These are phyloP conservation scores for Coleophora flavipennella DNA, from an alignment of 2,888 invertebrate genomes.

Conservation along the genomic window DNA sequence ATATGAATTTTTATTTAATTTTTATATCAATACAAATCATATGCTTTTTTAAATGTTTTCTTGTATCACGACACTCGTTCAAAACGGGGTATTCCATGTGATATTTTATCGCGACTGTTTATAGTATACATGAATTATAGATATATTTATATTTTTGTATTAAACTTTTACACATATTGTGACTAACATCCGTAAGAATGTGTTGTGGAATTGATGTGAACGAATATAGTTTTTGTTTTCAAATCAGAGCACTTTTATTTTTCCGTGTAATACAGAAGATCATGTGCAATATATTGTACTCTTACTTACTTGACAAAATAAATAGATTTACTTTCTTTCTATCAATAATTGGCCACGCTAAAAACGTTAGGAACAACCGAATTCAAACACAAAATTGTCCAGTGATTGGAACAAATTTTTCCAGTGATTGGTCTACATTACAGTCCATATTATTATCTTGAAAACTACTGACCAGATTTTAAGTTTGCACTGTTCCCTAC, in stretches of 20 bases:
- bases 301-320: no score
- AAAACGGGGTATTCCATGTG: slow-evolving; percentile 23
- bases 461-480: no score
- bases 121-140: slow-evolving; percentile 4
- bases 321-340: no score
- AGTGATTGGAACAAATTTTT: no score
- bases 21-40: neutral
- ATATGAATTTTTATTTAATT: neutral
- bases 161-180: slow-evolving; percentile 3
- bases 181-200: slow-evolving; percentile 4
- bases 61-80: neutral
- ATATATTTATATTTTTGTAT: slow-evolving; percentile 11
- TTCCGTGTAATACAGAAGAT: no score
- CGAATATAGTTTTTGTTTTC: slow-evolving; percentile 4
- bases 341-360: no score
- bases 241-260: slow-evolving; percentile 38
- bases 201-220: slow-evolving; percentile 1
- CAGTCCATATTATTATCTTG: no score
- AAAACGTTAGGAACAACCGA: no score
- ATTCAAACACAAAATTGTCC: no score
- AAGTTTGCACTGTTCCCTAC: no score
- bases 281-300: no score
- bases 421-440: no score
- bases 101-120: slow-evolving; percentile 18
- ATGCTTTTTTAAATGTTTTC: neutral